phyloP scores from a whole-genome alignment of 2,888 invertebrate genomes.

The Dryomyza anilis region DNA sequence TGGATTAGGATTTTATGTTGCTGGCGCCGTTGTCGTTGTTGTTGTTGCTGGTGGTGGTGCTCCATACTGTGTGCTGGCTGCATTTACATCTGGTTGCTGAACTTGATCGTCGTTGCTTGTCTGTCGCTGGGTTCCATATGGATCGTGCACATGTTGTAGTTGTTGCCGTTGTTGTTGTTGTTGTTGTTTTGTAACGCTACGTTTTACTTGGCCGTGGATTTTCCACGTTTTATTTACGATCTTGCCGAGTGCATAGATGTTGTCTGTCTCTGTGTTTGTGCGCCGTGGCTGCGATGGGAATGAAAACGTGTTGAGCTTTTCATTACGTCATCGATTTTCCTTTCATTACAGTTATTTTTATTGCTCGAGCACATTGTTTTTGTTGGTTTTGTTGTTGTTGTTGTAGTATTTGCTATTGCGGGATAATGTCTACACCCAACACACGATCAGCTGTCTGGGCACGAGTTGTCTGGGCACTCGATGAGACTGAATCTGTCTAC shows the following conservation, averaged over 20 bases:
- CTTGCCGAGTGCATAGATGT: no score
- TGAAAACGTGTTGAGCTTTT: neutral
- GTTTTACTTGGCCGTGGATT: neutral
- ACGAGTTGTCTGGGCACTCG: neutral
- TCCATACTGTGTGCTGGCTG: no score
- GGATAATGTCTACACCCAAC: no score
- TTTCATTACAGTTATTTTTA: neutral
- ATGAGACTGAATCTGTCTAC: no score
- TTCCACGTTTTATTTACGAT: conserved; percentile 1
- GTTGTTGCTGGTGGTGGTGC: neutral
- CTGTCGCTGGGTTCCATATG: neutral
- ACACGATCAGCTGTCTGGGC: neutral
- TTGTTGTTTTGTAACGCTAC: neutral
- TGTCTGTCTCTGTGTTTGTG: neutral
- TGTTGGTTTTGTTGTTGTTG: neutral
- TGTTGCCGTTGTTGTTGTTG: neutral
- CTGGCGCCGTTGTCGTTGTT: neutral
- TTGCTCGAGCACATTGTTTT: neutral
- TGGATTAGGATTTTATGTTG: neutral
- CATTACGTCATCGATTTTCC: neutral
- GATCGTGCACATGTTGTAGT: neutral
- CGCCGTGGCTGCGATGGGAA: neutral
- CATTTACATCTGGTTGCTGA: neutral
- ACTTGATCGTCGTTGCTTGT: neutral
- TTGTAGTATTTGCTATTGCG: neutral